Evolutionary conservation across 2,797 vertebrate species (phyloP).

Genomic region (Anas georgica): DNA sequence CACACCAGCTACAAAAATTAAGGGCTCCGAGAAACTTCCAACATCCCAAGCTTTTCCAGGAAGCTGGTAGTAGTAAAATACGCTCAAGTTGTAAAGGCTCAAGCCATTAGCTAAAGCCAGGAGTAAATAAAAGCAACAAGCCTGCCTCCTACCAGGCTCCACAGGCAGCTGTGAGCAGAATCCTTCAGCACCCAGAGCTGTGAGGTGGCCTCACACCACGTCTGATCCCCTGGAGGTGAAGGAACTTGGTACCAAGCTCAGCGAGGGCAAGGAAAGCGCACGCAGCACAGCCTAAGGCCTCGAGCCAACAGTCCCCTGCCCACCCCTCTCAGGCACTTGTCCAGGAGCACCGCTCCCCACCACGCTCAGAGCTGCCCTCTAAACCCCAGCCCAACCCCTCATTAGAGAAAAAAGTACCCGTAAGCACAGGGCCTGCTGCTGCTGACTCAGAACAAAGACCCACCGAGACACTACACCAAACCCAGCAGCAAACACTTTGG

Average conservation of each 20-base stretch:
- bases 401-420: background rate
- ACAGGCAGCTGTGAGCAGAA: background rate
- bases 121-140: background rate
- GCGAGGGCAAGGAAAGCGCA: background rate
- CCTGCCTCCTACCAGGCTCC: background rate
- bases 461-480: background rate
- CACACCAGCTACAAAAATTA: background rate
- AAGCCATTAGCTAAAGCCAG: background rate
- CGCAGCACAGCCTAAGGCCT: background rate
- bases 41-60: background rate
- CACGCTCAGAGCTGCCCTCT: background rate
- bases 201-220: background rate
- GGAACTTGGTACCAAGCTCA: background rate
- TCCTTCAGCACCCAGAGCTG: background rate
- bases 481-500: background rate
- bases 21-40: background rate
- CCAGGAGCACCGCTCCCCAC: background rate
- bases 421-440: background rate
- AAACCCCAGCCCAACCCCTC: background rate
- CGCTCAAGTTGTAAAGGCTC: background rate
- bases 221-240: background rate
- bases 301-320: background rate
- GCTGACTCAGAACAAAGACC: background rate
- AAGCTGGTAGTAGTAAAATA: slow-evolving; percentile 7
- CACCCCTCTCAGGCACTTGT: background rate